These are phyloP conservation scores for Darevskia nairensis DNA, from an alignment of 2,797 vertebrate genomes.

Conservation along the genomic window DNA sequence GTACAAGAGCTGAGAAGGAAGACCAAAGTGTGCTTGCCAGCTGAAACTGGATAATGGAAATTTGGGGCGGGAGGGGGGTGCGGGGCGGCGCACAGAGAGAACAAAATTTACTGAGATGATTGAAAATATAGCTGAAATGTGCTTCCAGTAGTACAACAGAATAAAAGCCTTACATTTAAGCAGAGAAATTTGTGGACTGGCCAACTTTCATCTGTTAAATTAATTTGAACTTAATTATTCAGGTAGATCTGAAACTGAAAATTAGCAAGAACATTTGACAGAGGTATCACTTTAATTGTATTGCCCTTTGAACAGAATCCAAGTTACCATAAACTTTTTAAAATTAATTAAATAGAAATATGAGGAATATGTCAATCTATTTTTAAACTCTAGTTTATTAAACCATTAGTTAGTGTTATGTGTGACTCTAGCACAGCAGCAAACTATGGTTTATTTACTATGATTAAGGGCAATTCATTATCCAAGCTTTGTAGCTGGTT, in stretches of 20 bases:
- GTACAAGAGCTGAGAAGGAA: neutral
- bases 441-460: too few species aligned
- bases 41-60: neutral
- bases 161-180: conserved; percentile 27
- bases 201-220: conserved; percentile 11
- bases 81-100: neutral
- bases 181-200: neutral
- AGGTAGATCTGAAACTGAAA: conserved; percentile 19
- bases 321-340: neutral
- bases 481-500: too few species aligned
- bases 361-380: too few species aligned
- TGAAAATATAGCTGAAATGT: conserved; percentile 6
- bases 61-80: neutral
- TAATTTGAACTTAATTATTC: conserved; percentile 21
- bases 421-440: too few species aligned
- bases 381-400: too few species aligned
- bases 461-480: too few species aligned
- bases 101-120: conserved; percentile 22
- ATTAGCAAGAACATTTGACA: conserved; percentile 1
- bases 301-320: neutral
- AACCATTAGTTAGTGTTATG: too few species aligned
- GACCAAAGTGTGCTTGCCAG: neutral
- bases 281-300: neutral
- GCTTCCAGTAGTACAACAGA: conserved; percentile 10
- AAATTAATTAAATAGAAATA: too few species aligned